A percentile compares a stretch with the other conserved stretches of the same genome.
These are phyloP conservation scores for Microchrysa polita DNA, from an alignment of 2,888 invertebrate species.

Conservation along the genomic window DNA sequence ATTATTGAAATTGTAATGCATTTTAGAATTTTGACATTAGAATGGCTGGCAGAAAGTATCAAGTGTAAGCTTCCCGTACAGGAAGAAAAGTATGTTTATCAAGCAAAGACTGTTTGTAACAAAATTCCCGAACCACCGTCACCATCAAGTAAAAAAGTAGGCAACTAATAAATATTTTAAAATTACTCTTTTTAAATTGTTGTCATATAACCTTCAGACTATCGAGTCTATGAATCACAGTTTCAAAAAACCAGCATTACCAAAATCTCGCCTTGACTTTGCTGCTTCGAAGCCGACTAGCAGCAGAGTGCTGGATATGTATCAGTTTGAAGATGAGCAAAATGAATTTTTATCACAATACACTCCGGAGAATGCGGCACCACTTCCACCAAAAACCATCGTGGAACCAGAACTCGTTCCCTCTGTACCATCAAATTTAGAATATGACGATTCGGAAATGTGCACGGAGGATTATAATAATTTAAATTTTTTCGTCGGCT, in stretches of 20 bases:
- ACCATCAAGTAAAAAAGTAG: slow-evolving; percentile 71
- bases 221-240: slow-evolving; percentile 62
- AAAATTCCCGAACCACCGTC: slow-evolving; percentile 66
- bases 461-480: slow-evolving; percentile 59
- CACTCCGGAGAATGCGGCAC: slow-evolving; percentile 57
- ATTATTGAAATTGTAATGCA: slow-evolving; percentile 57
- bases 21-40: slow-evolving; percentile 72
- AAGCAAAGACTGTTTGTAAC: slow-evolving; percentile 57
- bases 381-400: slow-evolving; percentile 59
- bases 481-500: slow-evolving; percentile 58
- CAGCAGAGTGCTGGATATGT: slow-evolving; percentile 30
- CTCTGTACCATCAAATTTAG: neutral
- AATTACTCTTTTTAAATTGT: neutral
- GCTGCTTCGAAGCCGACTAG: slow-evolving; percentile 15
- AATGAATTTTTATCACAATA: slow-evolving; percentile 59
- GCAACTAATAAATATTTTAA: neutral
- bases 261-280: slow-evolving; percentile 49
- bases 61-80: slow-evolving; percentile 68
- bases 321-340: slow-evolving; percentile 52
- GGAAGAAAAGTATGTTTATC: slow-evolving; percentile 66
- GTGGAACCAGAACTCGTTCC: slow-evolving; percentile 31
- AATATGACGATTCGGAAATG: slow-evolving; percentile 43
- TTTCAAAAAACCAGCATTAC: slow-evolving; percentile 60
- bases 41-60: slow-evolving; percentile 82
- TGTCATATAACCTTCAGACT: slow-evolving; percentile 52